Conservation (phyloP, 2,888 invertebrate species). For the Oscheius myriophilus region DNA sequence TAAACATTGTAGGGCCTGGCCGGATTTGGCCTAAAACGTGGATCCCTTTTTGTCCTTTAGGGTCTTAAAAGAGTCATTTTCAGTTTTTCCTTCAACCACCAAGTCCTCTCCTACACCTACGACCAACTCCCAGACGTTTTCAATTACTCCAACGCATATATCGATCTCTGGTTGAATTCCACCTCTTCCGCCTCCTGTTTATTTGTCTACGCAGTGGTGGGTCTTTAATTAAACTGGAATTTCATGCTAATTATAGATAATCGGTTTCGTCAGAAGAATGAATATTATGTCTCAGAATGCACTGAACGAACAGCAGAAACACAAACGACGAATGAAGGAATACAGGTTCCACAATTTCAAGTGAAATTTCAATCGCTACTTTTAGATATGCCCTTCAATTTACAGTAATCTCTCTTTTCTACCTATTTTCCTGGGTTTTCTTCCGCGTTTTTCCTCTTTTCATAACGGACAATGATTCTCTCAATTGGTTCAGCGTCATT, state of each 20-base stretch:
- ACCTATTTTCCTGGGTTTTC: slow-evolving; percentile 48
- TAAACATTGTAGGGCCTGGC: too few species aligned
- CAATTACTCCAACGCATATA: slow-evolving; percentile 50
- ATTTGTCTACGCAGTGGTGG: slow-evolving; percentile 42
- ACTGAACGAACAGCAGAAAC: slow-evolving; percentile 3
- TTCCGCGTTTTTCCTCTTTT: slow-evolving; percentile 47
- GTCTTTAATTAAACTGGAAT: background rate
- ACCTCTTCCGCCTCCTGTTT: slow-evolving; percentile 37
- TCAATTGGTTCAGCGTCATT: slow-evolving; percentile 41
- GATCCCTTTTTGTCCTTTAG: too few species aligned
- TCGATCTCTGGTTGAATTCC: slow-evolving; percentile 49
- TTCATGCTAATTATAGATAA: slow-evolving; percentile 4
- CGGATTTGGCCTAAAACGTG: too few species aligned
- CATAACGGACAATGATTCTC: slow-evolving; percentile 34
- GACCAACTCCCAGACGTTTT: slow-evolving; percentile 28
- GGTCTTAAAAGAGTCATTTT: too few species aligned
- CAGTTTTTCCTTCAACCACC: slow-evolving; percentile 48
- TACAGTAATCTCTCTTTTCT: slow-evolving; percentile 48
- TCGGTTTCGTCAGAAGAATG: slow-evolving; percentile 6
- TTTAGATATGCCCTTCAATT: slow-evolving; percentile 53
- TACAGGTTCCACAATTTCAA: slow-evolving; percentile 2
- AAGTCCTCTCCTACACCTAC: slow-evolving; percentile 43
- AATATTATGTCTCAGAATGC: background rate
- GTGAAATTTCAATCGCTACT: background rate
- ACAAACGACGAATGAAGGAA: slow-evolving; percentile 20